Percentiles rank a stretch among this genome's conserved stretches.
Conservation (phyloP, 1,140 invertebrate species). For the Lucilia sericata region DNA sequence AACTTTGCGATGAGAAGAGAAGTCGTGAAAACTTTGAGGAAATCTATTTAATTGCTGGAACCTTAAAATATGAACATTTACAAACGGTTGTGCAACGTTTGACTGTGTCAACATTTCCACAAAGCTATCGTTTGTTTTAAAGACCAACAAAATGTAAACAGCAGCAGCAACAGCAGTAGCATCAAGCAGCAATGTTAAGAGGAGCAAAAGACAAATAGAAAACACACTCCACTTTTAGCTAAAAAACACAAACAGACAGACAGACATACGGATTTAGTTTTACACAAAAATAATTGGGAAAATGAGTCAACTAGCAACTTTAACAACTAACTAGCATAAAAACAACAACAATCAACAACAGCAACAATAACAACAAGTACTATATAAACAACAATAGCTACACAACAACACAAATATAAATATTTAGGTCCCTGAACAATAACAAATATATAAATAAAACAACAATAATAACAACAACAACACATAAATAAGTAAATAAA, state of each 20-base stretch:
- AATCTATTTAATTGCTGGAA: constrained; percentile 74
- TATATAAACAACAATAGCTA: neutral
- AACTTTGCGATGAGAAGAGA: constrained; percentile 84
- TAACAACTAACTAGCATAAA: neutral
- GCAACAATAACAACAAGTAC: neutral
- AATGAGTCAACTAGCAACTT: constrained; percentile 1
- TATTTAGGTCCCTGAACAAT: neutral
- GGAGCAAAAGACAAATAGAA: neutral
- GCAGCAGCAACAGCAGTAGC: neutral
- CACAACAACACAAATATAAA: neutral
- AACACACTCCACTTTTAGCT: neutral
- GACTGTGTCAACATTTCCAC: constrained; percentile 59
- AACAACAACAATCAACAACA: neutral
- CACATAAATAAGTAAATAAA: neutral
- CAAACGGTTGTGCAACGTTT: constrained; percentile 68
- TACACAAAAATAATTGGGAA: neutral
- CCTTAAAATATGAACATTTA: constrained; percentile 79
- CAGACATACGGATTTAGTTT: neutral
- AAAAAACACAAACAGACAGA: neutral
- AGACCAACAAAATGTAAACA: too few relatives aligned
- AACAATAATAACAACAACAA: neutral
- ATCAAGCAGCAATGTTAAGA: neutral
- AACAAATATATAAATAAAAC: neutral
- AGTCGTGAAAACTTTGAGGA: constrained; percentile 80
- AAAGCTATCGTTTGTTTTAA: constrained; percentile 64